Evolutionary conservation across 1,140 invertebrate species (phyloP), one percentile per base, ranked within the genome.

Genomic region (Euborellia annulipes): DNA sequence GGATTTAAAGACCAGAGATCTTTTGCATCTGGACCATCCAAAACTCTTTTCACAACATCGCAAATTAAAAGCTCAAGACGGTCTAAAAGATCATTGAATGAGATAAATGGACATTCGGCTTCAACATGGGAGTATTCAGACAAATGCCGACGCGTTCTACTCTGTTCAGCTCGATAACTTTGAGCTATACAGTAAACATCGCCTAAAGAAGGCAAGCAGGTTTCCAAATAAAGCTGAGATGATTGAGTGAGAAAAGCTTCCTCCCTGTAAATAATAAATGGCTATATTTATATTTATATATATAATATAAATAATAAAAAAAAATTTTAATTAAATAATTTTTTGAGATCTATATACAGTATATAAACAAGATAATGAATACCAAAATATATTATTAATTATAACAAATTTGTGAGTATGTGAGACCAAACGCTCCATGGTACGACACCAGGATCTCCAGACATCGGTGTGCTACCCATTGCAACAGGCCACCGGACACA

Each of bases 191-290:
- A 96, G 62, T 87, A 99, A 23, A 95, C 92, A 71, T 98, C 93
- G 4, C 89, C 95, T 62, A 99, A 69, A 4, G 91, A 77, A 20
- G 95, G 85, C 50, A 97, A 61, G 57, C 85, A 90, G 0, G 95
- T 98, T 71, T 99, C 95, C 55, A 99, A 70, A 64, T 99, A 99
- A n/a, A 99, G 69, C 62, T 99, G 95, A 7, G 93, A 98, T 58
- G 90, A 95, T 67, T 98, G 95, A 0, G 95, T 98, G 18, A 98
- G 67, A 66, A 84, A 98, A 2, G 94, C 93, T 63, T 89, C 73
- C 59, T 86, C 81, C 0, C 83, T 84, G 59, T 52, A 69, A 64
- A 50, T 48, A 55, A 55, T 47, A 52, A 52, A 46, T 38, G 13
- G 43, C 51, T 4, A 44, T 45, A n/a, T 20, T 34, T 17, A 50